Percentiles rank a stretch among this genome's conserved stretches.
Conservation (phyloP, 1,140 invertebrate species). For the Charaxes varanes region DNA sequence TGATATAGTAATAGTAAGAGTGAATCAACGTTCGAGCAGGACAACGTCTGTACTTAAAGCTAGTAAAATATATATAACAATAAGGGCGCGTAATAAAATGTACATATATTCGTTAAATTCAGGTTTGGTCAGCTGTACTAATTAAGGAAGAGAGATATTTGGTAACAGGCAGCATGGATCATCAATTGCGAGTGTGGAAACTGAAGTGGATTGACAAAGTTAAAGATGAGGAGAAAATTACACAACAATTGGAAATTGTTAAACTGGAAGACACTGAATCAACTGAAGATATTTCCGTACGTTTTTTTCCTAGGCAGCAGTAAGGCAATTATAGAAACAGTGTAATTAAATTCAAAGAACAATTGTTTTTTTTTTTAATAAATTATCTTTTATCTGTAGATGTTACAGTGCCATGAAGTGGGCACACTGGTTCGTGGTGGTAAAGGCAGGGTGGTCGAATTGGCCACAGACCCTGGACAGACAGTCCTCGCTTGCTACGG, state of each 20-base stretch:
- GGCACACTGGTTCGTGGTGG: constrained; percentile 86
- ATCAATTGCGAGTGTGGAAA: constrained; percentile 90
- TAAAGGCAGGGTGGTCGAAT: constrained; percentile 81
- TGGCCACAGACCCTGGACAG: constrained; percentile 79
- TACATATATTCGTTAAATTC: constrained; percentile 25
- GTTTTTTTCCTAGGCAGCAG: too few relatives aligned
- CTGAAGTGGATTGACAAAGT: constrained; percentile 73
- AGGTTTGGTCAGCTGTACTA: constrained; percentile 92
- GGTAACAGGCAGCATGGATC: constrained; percentile 90
- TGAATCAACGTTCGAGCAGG: too few relatives aligned
- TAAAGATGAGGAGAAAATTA: constrained; percentile 71
- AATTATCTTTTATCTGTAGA: constrained; percentile 42
- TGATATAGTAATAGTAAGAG: too few relatives aligned
- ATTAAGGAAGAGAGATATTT: constrained; percentile 86
- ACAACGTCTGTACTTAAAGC: too few relatives aligned
- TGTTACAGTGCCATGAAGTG: constrained; percentile 82
- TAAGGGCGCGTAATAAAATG: too few relatives aligned
- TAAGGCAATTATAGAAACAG: too few relatives aligned
- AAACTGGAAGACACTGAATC: constrained; percentile 76
- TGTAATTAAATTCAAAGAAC: neutral
- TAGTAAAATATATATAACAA: too few relatives aligned
- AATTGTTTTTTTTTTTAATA: too few relatives aligned
- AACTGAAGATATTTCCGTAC: constrained; percentile 53
- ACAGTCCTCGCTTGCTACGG: constrained; percentile 88
- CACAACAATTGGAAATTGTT: constrained; percentile 69